A percentile compares a stretch with the other conserved stretches of the same genome.
Evolutionary conservation across 2,113 vertebrate genomes (phyloP).

Genomic region (Anser brachyrhynchus): DNA sequence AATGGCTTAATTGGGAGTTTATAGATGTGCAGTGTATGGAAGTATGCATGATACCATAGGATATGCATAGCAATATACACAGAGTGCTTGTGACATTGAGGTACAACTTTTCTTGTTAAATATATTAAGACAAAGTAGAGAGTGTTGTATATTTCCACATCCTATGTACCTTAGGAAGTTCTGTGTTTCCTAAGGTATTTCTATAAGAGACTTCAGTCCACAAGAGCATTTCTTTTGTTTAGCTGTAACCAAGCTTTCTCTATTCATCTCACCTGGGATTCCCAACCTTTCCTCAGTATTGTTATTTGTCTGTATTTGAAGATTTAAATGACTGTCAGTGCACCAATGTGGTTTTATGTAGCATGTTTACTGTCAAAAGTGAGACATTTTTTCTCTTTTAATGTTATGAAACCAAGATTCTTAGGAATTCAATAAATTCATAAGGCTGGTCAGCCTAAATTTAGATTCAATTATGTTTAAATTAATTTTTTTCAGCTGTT

Average conservation of each 20-base stretch:
- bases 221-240: background rate
- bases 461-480: background rate
- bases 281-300: background rate
- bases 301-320: background rate
- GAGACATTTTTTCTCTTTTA: background rate
- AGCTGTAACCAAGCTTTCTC: background rate
- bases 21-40: background rate
- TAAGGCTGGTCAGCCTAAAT: background rate
- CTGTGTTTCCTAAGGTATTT: background rate
- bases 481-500: background rate
- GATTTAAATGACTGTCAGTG: background rate
- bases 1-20: background rate
- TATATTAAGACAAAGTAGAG: background rate
- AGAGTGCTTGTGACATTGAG: background rate
- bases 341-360: background rate
- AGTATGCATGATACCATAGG: background rate
- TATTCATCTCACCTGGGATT: conserved; percentile 10
- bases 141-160: background rate
- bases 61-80: background rate
- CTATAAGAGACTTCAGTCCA: background rate
- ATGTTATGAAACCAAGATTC: background rate
- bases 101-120: background rate
- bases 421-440: background rate
- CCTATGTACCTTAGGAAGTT: background rate
- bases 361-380: background rate